Evolutionary conservation across 2,888 invertebrate species (phyloP).

Genomic region (Machimus rusticus): DNA sequence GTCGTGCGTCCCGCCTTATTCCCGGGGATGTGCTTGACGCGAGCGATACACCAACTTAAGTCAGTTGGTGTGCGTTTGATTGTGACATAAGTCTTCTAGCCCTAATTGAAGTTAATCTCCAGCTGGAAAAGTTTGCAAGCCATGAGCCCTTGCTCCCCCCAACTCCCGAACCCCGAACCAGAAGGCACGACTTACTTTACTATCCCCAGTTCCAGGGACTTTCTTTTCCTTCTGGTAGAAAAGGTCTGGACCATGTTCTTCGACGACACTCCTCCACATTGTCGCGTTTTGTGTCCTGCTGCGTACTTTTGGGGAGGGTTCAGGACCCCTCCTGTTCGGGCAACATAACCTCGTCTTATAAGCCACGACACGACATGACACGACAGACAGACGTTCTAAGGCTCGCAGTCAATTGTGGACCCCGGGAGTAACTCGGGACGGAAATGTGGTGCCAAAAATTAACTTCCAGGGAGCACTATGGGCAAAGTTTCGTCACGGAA

Average conservation of each 20-base stretch:
- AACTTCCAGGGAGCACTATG: conserved; percentile 37
- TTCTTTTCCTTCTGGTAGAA: background rate
- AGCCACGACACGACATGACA: background rate
- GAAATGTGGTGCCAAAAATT: conserved; percentile 41
- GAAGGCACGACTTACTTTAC: background rate
- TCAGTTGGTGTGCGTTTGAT: conserved; percentile 42
- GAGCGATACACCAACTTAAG: conserved; percentile 30
- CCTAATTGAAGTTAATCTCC: conserved; percentile 45
- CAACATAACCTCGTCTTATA: conserved; percentile 6
- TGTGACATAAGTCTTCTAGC: conserved; percentile 44
- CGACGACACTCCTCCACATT: background rate
- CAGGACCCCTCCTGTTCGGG: background rate
- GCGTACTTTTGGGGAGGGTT: background rate
- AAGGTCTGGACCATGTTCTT: background rate
- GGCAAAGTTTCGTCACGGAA: conserved; percentile 25
- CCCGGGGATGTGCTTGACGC: conserved; percentile 34
- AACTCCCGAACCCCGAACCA: background rate
- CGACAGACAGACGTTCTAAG: background rate
- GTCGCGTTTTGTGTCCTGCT: background rate
- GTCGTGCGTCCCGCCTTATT: background rate
- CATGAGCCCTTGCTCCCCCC: background rate
- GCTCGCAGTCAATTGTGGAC: conserved; percentile 12
- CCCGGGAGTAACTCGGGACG: conserved; percentile 6
- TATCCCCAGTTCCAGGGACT: background rate
- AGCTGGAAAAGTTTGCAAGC: conserved; percentile 36